Evolutionary conservation across 2,888 invertebrate species (phyloP), one percentile per base, ranked within the genome.

Genomic region (Pseudococcus longispinus): DNA sequence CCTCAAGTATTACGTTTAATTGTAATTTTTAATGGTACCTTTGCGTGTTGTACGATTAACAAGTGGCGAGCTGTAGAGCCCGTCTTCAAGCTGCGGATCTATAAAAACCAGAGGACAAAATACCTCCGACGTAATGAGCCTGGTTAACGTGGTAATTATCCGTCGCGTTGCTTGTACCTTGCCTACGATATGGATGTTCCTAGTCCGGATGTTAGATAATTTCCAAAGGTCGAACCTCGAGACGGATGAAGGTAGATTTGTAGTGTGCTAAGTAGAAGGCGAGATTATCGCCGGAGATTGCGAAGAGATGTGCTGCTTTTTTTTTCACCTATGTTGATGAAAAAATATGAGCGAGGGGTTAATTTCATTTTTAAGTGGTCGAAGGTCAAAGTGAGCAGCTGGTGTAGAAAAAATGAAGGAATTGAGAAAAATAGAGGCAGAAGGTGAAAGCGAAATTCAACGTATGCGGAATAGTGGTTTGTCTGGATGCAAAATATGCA

Each of bases 111-210:
- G 18, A 70, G 29, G 70, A 70, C 29, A 70, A 70, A 70, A 70
- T 70, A 70, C 70, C 70, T 70, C 29, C 70, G 70, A 70, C 70
- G 29, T 70, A 29, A 70, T 70, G 70, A 70, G 70, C 29, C 70
- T 15, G 6, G 70, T 29, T 32, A 70, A 70, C 29, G 70, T 29
- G 70, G 29, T 32, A 70, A 70, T 70, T 70, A 70, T 0, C 29
- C 4, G 4, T 1, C 29, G 60, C 60, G n/a, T n/a, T n/a, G n/a
- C n/a, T n/a, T n/a, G n/a, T n/a, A n/a, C n/a, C n/a, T 70, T 29
- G 70, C 29, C 26, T 26, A 26, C 65, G 11, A 1, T 26, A n/a
- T 51, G n/a, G 1, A 1, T 18, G 44, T 2, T 6, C 8, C 23
- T 8, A 23, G 60, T 20, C 60, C 60, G 60, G 60, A 60, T 60